These are phyloP conservation scores for Drosophila trapezifrons DNA, from an alignment of 1,140 invertebrate genomes.

Conservation along the genomic window DNA sequence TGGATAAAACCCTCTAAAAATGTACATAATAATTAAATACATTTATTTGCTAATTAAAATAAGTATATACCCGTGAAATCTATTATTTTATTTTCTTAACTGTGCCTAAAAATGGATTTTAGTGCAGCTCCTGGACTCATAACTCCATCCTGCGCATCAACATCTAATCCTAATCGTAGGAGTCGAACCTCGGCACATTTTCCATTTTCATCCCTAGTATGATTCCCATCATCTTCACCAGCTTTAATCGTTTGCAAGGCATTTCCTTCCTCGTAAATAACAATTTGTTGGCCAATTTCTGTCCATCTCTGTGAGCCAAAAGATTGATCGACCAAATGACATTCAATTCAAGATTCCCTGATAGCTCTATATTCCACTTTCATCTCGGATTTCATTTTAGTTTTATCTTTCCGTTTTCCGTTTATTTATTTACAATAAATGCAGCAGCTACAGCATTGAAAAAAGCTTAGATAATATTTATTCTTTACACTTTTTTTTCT, in stretches of 20 bases:
- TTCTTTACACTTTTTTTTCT: conserved; percentile 4
- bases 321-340: conserved; percentile 53
- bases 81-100: too few species aligned
- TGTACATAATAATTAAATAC: too few species aligned
- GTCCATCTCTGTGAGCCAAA: conserved; percentile 35
- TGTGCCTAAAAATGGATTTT: not conserved
- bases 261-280: conserved; percentile 30
- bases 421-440: conserved; percentile 30
- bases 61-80: too few species aligned
- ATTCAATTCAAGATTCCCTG: conserved; percentile 42
- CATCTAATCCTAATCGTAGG: not conserved
- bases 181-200: conserved; percentile 24
- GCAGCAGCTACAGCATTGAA: conserved; percentile 12
- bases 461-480: conserved; percentile 21
- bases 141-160: conserved; percentile 11
- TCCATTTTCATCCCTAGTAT: conserved; percentile 10
- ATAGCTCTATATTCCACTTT: conserved; percentile 9
- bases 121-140: too few species aligned
- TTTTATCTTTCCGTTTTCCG: conserved; percentile 9
- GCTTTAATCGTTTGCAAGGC: conserved; percentile 24
- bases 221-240: not conserved
- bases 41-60: too few species aligned
- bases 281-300: conserved; percentile 42
- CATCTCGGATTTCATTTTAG: conserved; percentile 13
- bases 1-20: too few species aligned